A percentile compares a stretch with the other conserved stretches of the same genome.
Conservation (phyloP, 2,113 vertebrate genomes). For the Arothron firmamentum region DNA sequence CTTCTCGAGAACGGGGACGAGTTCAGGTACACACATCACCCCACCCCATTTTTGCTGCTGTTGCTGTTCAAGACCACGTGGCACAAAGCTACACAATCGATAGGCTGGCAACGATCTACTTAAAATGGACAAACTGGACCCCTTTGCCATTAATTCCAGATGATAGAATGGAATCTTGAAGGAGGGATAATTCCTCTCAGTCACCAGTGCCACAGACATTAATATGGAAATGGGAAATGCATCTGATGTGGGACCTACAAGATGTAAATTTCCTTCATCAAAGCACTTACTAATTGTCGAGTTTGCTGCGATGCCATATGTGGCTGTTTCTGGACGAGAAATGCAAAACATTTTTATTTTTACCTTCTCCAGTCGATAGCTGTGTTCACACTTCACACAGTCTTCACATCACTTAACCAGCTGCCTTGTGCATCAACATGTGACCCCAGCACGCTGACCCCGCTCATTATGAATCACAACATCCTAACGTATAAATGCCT, state of each 20-base stretch:
- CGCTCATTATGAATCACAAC: conserved; percentile 35
- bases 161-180: conserved; percentile 99
- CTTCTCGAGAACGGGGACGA: no score
- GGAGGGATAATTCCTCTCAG: conserved; percentile 94
- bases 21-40: conserved; percentile 98
- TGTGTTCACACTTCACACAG: background rate
- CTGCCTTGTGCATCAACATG: conserved; percentile 15
- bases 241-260: conserved; percentile 91
- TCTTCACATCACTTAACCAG: conserved; percentile 21
- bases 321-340: conserved; percentile 81
- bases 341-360: conserved; percentile 35
- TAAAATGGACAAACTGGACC: conserved; percentile 98
- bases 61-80: conserved; percentile 98
- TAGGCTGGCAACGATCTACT: conserved; percentile 99
- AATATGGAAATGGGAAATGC: conserved; percentile 93
- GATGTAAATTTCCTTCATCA: conserved; percentile 95
- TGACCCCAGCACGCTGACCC: conserved; percentile 31
- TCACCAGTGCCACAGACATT: conserved; percentile 93
- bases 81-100: conserved; percentile 99
- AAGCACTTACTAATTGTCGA: conserved; percentile 94
- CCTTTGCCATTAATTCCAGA: conserved; percentile 90
- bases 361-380: conserved; percentile 1
- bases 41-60: conserved; percentile 82
- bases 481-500: conserved; percentile 23
- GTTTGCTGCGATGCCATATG: conserved; percentile 89